Evolutionary conservation across 2,797 vertebrate species (phyloP).

Genomic region (Coregonus suidteri): DNA sequence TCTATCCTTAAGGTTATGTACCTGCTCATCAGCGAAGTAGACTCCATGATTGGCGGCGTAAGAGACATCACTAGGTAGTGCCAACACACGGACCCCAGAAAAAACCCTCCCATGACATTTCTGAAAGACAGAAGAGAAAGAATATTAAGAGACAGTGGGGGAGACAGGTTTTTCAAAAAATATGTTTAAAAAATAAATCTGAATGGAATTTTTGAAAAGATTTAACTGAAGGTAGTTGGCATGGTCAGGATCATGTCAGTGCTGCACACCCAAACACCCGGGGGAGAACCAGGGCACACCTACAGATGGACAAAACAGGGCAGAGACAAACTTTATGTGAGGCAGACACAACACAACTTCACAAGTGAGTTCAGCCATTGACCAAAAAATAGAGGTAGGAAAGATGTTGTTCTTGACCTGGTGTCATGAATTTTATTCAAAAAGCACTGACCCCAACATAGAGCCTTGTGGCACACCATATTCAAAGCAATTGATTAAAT

Average conservation of each 20-base stretch:
- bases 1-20: slow-evolving; percentile 39
- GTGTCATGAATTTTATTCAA: no score
- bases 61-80: slow-evolving; percentile 79
- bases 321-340: neutral
- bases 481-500: neutral
- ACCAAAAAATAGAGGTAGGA: neutral
- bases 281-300: slow-evolving; percentile 88
- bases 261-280: slow-evolving; percentile 95
- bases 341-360: neutral
- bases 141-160: neutral
- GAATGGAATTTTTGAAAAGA: neutral
- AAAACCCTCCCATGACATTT: slow-evolving; percentile 82
- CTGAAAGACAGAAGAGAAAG: slow-evolving; percentile 54
- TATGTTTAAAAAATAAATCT: neutral
- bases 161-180: neutral
- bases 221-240: slow-evolving; percentile 77
- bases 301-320: slow-evolving; percentile 49
- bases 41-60: slow-evolving; percentile 88
- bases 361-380: neutral
- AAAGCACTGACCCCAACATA: no score
- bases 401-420: no score
- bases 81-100: slow-evolving; percentile 83
- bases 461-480: no score
- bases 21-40: slow-evolving; percentile 82
- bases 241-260: slow-evolving; percentile 88